Base-by-base conservation (phyloP, 2,888 invertebrate genomes). In the Thelaira solivaga region DNA sequence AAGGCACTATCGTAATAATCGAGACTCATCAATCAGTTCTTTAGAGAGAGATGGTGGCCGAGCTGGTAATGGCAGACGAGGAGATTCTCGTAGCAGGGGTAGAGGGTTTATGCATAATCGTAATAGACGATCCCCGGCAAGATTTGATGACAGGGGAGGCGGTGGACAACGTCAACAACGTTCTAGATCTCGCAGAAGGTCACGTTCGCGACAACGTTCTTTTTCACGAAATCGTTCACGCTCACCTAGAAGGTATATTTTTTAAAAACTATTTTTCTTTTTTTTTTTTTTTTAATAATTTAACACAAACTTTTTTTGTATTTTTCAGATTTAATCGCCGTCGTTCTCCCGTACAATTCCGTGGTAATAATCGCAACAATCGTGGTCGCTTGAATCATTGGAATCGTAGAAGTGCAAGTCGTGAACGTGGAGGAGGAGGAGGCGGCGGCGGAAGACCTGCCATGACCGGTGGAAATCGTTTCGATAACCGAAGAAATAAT, bases 1-100 rank as follows among this genome's bases (percentile, higher is more conserved):
- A 85, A 92, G 97, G 8, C 96, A 96, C 81, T 97, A 97, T 86
- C 92, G 96, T 11, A 95, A 95, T 67, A 96, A 96, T 86, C 93
- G 95, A 74, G 95, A 95, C 85, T 95, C 94, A 3, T 94, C 93
- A 1, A 92, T 91, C 24, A 88, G 88, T 64, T 89, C 89, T 2
- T 82, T 87, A n/a, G 89, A 88, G 62, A 85, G 85, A 55, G 84
- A 80, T 18, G 83, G 84, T 39, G 83, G 81, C 4, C 82, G 87
- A 31, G 61, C 81, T 7, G 80, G 81, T 34, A 83, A 83, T 61
- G 83, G 85, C 0, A 83, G 84, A 2, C 82, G 86, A 2, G 84
- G 85, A 7, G 84, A 85, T 65, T 84, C 84, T 51, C 83, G 82
- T 7, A 78, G 69, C 22, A 41, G 76, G 5, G 83, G 84, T 39